phyloP scores from a whole-genome alignment of 2,888 invertebrate genomes.

The Pterobdella sp. region DNA sequence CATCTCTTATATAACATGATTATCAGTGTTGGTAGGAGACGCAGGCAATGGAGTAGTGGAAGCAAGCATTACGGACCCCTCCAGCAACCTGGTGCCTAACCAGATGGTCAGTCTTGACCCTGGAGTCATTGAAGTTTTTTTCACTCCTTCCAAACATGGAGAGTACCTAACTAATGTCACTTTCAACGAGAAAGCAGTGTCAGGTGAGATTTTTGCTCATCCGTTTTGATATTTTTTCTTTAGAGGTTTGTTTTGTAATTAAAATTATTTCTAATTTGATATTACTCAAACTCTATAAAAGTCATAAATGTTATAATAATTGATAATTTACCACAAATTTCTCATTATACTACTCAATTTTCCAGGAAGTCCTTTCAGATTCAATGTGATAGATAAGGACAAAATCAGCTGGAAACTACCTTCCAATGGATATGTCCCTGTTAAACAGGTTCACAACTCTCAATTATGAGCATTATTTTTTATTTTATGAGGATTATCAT shows the following conservation, averaged over 20 bases:
- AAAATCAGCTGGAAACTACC: slow-evolving; percentile 19
- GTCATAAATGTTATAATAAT: not conserved
- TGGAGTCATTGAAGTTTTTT: slow-evolving; percentile 26
- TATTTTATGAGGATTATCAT: too few species aligned
- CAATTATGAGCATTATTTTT: too few species aligned
- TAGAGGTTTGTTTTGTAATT: not conserved
- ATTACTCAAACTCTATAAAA: not conserved
- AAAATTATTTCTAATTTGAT: not conserved
- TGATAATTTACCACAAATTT: not conserved
- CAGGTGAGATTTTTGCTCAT: slow-evolving; percentile 6
- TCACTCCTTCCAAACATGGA: slow-evolving; percentile 23
- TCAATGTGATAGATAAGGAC: slow-evolving; percentile 30
- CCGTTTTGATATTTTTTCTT: not conserved
- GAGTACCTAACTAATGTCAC: slow-evolving; percentile 24
- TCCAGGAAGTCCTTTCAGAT: slow-evolving; percentile 31
- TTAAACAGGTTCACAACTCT: slow-evolving; percentile 29
- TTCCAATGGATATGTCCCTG: slow-evolving; percentile 28
- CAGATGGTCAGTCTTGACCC: slow-evolving; percentile 24
- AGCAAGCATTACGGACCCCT: slow-evolving; percentile 32
- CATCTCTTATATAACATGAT: too few species aligned
- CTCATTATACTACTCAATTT: not conserved
- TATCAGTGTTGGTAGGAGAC: slow-evolving; percentile 31
- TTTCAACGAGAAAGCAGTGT: slow-evolving; percentile 31
- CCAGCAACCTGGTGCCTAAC: slow-evolving; percentile 29
- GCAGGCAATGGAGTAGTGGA: slow-evolving; percentile 32